These are phyloP conservation scores for Forficula auricularia DNA, from an alignment of 1,140 invertebrate genomes.

Conservation along the genomic window DNA sequence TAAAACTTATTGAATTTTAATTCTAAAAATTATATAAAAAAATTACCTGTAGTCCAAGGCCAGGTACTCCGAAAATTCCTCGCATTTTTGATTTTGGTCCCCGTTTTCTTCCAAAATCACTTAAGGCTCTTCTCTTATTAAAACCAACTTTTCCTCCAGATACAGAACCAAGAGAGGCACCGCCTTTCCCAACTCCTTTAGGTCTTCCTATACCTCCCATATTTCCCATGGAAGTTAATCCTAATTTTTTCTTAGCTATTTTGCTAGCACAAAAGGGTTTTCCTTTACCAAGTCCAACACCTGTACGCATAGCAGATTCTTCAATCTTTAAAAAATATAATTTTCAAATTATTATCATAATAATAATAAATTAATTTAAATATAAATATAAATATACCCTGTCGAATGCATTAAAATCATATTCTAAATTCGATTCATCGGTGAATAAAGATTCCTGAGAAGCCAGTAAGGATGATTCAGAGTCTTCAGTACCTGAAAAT, in stretches of 20 bases:
- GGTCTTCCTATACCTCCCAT: slow-evolving; percentile 39
- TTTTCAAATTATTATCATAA: background rate
- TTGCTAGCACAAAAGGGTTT: slow-evolving; percentile 58
- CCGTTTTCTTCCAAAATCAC: slow-evolving; percentile 61
- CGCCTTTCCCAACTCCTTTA: slow-evolving; percentile 34
- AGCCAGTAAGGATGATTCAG: slow-evolving; percentile 39
- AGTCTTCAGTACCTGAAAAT: slow-evolving; percentile 36
- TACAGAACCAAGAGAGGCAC: background rate
- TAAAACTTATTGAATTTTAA: too few relatives aligned
- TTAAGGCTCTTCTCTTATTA: slow-evolving; percentile 42
- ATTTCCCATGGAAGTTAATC: slow-evolving; percentile 20
- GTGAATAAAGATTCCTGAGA: slow-evolving; percentile 51
- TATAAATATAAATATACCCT: too few relatives aligned
- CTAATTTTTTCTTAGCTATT: slow-evolving; percentile 56
- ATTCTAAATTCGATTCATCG: slow-evolving; percentile 28
- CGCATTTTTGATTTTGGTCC: slow-evolving; percentile 70
- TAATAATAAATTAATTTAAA: too few relatives aligned
- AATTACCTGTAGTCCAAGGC: slow-evolving; percentile 46
- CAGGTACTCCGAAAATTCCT: slow-evolving; percentile 63
- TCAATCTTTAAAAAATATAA: background rate
- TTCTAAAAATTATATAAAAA: too few relatives aligned
- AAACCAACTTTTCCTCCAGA: slow-evolving; percentile 33
- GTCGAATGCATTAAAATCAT: slow-evolving; percentile 12
- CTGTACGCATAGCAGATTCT: slow-evolving; percentile 26
- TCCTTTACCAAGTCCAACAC: slow-evolving; percentile 53